Conservation (phyloP, 2,113 vertebrate genomes). For the Eubucco bourcierii region DNA sequence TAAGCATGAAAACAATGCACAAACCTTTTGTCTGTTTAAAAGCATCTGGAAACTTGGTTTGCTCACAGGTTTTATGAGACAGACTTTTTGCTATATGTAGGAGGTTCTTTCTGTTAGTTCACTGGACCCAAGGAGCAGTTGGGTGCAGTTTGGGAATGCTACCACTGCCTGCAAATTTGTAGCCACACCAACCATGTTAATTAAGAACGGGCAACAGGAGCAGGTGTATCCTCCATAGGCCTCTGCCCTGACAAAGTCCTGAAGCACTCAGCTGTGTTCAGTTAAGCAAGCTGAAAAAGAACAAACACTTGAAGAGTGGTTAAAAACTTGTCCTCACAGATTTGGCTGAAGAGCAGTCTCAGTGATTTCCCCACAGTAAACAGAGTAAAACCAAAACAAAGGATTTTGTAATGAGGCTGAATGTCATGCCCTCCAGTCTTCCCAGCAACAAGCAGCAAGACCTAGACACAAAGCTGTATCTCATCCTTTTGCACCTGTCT, state of each 20-base stretch:
- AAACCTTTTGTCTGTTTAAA: background rate
- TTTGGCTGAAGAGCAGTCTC: background rate
- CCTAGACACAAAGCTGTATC: background rate
- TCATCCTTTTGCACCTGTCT: background rate
- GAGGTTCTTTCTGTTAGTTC: background rate
- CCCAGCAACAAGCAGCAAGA: background rate
- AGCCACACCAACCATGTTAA: accelerated
- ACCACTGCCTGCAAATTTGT: background rate
- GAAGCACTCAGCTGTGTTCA: background rate
- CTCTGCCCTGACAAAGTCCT: background rate
- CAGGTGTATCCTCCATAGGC: background rate
- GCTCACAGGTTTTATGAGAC: background rate
- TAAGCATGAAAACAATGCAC: background rate
- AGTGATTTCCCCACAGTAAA: accelerated
- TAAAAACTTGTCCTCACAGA: background rate
- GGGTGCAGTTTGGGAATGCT: background rate
- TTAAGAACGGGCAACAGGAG: background rate
- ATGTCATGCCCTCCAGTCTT: background rate
- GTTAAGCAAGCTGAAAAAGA: background rate
- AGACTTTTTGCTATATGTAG: background rate
- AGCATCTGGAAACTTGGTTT: background rate
- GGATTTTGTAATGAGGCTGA: background rate
- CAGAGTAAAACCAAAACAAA: background rate
- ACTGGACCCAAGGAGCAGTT: background rate
- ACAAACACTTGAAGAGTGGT: background rate